A percentile compares a stretch with the other conserved stretches of the same genome.
These are phyloP conservation scores for Oscheius sp. DNA, from an alignment of 1,140 invertebrate species.

Conservation along the genomic window DNA sequence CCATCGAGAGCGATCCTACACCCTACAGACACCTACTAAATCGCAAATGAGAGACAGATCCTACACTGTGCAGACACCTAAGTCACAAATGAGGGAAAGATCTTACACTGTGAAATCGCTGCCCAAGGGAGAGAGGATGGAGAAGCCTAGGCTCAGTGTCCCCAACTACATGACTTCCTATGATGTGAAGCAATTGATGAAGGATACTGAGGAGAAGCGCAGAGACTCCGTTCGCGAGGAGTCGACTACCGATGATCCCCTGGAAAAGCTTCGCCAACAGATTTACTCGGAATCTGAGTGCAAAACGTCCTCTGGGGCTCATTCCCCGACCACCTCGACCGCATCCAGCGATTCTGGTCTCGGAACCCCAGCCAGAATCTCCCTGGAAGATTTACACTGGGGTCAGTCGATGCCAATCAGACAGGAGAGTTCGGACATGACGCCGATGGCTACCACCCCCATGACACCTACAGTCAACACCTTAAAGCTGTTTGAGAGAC, in stretches of 20 bases:
- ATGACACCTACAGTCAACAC: background rate
- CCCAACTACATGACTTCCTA: constrained; percentile 2
- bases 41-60: too few relatives aligned
- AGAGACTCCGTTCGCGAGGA: background rate
- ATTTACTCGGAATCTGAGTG: background rate
- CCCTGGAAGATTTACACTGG: background rate
- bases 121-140: too few relatives aligned
- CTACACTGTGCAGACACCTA: too few relatives aligned
- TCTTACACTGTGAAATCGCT: too few relatives aligned
- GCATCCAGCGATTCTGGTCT: constrained; percentile 2
- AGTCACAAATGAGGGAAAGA: too few relatives aligned
- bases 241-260: background rate
- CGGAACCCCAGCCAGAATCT: background rate
- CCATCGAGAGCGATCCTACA: too few relatives aligned
- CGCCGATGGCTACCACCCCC: background rate
- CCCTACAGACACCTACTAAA: too few relatives aligned
- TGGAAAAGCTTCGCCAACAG: background rate
- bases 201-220: background rate
- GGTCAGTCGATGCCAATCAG: background rate
- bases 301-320: background rate
- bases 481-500: background rate
- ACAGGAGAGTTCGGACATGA: background rate
- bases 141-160: background rate
- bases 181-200: background rate
- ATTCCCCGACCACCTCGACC: background rate